These are phyloP conservation scores for Capreolus pygargus DNA, from an alignment of 2,113 vertebrate species.

Conservation along the genomic window DNA sequence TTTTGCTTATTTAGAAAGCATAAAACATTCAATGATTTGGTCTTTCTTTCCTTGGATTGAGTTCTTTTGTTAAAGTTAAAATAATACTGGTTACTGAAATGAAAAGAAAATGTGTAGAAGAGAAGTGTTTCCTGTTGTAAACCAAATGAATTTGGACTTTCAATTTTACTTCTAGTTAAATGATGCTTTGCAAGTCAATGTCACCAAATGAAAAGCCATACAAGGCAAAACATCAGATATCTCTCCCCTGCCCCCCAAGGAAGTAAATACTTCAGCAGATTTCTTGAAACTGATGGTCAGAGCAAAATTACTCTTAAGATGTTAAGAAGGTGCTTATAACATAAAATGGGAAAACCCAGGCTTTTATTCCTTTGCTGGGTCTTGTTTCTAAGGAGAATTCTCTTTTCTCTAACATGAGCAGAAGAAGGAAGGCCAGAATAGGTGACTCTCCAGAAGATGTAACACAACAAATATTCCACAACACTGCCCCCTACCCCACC, in stretches of 20 bases:
- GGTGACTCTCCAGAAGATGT: rapidly evolving
- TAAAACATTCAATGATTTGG: background rate
- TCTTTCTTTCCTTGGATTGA: background rate
- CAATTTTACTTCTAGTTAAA: background rate
- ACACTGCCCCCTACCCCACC: rapidly evolving
- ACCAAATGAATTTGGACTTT: background rate
- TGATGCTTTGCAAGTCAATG: background rate
- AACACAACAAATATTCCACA: rapidly evolving
- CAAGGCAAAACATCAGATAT: background rate
- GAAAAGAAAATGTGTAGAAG: background rate
- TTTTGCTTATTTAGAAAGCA: background rate
- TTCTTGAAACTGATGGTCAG: background rate
- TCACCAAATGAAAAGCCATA: background rate
- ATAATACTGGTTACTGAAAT: background rate
- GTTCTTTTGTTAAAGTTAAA: background rate
- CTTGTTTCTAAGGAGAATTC: background rate
- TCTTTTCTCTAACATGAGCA: background rate
- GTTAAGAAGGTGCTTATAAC: background rate
- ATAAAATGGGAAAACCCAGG: background rate
- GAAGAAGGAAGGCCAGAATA: background rate
- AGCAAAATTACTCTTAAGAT: background rate
- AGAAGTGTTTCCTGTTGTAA: background rate
- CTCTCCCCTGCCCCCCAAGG: background rate
- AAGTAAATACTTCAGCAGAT: background rate
- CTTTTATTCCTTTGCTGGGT: background rate